Percentiles rank a stretch among this genome's conserved stretches.
Evolutionary conservation across 2,113 vertebrate species (phyloP).

Genomic region (Pitta sordida): DNA sequence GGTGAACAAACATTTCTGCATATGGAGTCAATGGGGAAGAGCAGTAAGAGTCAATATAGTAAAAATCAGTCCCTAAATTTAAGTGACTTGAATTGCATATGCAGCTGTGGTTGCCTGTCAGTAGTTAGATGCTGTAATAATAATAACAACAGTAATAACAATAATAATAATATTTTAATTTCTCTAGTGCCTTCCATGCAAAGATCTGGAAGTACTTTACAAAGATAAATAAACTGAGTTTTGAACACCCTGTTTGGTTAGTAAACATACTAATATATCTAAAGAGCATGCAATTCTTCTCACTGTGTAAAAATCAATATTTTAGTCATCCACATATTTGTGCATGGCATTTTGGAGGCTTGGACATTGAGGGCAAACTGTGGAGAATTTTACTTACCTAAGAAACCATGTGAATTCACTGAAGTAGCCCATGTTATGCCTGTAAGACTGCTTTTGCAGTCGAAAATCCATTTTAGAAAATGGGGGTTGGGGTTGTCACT

Average conservation of each 20-base stretch:
- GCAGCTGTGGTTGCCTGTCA: slow-evolving; percentile 54
- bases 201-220: slow-evolving; percentile 60
- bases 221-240: slow-evolving; percentile 59
- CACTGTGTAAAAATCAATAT: background rate
- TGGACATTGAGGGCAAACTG: background rate
- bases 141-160: slow-evolving; percentile 59
- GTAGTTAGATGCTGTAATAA: slow-evolving; percentile 58
- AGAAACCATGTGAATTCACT: background rate
- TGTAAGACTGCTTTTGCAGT: background rate
- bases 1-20: slow-evolving; percentile 40
- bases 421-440: background rate
- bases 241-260: slow-evolving; percentile 37
- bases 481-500: background rate
- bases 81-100: slow-evolving; percentile 26
- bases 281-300: slow-evolving; percentile 17
- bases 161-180: slow-evolving; percentile 63
- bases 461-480: background rate
- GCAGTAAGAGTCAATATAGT: slow-evolving; percentile 29
- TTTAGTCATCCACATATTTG: background rate
- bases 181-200: slow-evolving; percentile 50
- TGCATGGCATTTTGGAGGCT: background rate
- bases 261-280: slow-evolving; percentile 39
- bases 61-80: slow-evolving; percentile 52
- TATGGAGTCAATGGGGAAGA: slow-evolving; percentile 13
- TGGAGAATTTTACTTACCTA: slow-evolving; percentile 31